Base-by-base conservation (phyloP, 2,113 vertebrate species). In the Sprattus sprattus region DNA sequence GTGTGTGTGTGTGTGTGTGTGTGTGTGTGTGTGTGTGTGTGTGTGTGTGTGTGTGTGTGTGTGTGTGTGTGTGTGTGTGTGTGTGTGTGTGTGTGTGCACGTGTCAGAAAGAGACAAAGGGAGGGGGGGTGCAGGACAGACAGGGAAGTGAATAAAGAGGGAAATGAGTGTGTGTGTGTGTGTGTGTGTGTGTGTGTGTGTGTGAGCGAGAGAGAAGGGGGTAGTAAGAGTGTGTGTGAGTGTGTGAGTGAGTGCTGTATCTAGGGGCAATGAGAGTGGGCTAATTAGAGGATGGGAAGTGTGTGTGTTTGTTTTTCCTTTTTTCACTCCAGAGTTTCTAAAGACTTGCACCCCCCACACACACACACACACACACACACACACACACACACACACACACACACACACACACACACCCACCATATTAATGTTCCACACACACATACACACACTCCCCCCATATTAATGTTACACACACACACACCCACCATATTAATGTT, bases 271-370 rank as follows among this genome's bases (percentile, higher is more conserved):
- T 88, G 91, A 92, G 93, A 93, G 88, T 89, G 85, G 92, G 90
- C 90, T 95, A 94, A 94, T 93, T 94, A 91, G 92, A 87, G 89
- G 89, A 91, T 94, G 93, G 90, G 92, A 95, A 94, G 93, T 88
- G 91, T n/a, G n/a, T n/a, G n/a, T 92, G 89, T 94, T 93, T 92
- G 85, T 93, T 94, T 92, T 91, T 86, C 90, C 60, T 86, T 89
- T 46, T 64, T 45, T 64, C 64, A 88, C 91, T 86, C 60, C 89
- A 84, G 89, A 91, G 93, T 92, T 92, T 93, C 83, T 85, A 91
- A 89, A 89, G 92, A 93, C 92, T 88, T 92, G 89, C 90, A 81
- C 82, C 89, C 85, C 82, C 78, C 83, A n/a, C n/a, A n/a, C n/a
- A n/a, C n/a, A n/a, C n/a, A n/a, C n/a, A n/a, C n/a, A n/a, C n/a